A percentile compares a stretch with the other conserved stretches of the same genome.
Conservation (phyloP, 2,113 vertebrate genomes). For the Protobothrops flavoviridis region DNA sequence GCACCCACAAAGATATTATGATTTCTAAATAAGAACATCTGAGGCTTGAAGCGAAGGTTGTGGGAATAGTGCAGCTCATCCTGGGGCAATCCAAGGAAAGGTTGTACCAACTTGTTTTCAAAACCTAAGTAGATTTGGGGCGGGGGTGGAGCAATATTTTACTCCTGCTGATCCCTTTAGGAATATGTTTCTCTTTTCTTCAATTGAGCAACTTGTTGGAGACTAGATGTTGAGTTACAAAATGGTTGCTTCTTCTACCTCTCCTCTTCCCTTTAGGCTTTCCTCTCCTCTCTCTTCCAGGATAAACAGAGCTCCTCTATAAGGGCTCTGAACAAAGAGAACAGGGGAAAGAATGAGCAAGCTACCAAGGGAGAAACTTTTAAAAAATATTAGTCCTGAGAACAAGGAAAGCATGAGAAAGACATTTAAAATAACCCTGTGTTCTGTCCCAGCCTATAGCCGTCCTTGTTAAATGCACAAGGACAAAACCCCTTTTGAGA, state of each 20-base stretch:
- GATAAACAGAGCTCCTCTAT: neutral
- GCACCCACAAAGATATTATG: neutral
- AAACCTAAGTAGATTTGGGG: neutral
- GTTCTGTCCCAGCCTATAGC: no score
- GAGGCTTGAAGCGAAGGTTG: neutral
- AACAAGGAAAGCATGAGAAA: neutral
- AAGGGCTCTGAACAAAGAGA: neutral
- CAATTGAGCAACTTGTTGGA: neutral
- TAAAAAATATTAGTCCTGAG: neutral
- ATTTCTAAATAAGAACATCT: neutral
- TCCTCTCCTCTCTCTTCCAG: neutral
- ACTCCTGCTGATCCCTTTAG: neutral
- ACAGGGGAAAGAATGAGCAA: neutral
- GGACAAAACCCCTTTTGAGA: no score
- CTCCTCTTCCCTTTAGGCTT: neutral
- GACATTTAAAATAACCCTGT: neutral
- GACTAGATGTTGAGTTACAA: neutral
- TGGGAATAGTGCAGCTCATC: neutral
- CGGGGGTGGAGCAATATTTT: neutral
- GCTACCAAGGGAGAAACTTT: neutral
- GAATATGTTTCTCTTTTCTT: neutral
- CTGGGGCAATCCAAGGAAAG: neutral
- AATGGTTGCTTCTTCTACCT: neutral
- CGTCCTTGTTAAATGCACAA: no score
- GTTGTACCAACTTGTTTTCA: neutral